Evolutionary conservation across 2,113 vertebrate species (phyloP).

Genomic region (Herpailurus yagouaroundi): DNA sequence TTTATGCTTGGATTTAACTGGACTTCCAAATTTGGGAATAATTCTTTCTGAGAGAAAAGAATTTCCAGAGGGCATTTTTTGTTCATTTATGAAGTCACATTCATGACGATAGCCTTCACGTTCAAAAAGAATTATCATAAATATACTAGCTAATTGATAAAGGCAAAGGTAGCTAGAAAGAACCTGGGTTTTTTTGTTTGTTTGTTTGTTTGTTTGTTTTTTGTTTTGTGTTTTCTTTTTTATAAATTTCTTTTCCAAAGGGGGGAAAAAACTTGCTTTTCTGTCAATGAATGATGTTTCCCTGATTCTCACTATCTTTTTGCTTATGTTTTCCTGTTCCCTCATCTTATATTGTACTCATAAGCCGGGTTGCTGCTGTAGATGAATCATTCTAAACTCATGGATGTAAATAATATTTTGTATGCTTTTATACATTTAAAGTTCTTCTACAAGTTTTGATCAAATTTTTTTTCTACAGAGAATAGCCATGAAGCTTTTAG

Average conservation of each 20-base stretch:
- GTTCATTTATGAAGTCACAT: conserved; percentile 9
- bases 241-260: not conserved
- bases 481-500: not conserved
- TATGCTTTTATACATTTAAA: conserved; percentile 51
- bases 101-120: not conserved
- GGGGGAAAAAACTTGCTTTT: not conserved
- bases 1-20: conserved; percentile 36
- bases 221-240: not conserved
- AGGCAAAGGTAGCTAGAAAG: not conserved
- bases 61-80: conserved; percentile 26
- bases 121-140: not conserved
- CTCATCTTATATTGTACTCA: not conserved
- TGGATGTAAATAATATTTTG: conserved; percentile 9
- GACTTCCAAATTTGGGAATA: not conserved
- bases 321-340: not conserved
- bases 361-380: not conserved
- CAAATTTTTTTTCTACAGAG: conserved; percentile 54
- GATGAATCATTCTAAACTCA: conserved; percentile 17
- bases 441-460: conserved; percentile 52
- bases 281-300: not conserved
- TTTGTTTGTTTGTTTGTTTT: too few species aligned
- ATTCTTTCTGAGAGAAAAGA: not conserved
- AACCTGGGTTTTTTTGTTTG: not conserved
- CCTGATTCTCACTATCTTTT: not conserved
- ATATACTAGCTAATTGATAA: not conserved